Conservation (phyloP, 2,113 vertebrate species). For the Paralichthys olivaceus region DNA sequence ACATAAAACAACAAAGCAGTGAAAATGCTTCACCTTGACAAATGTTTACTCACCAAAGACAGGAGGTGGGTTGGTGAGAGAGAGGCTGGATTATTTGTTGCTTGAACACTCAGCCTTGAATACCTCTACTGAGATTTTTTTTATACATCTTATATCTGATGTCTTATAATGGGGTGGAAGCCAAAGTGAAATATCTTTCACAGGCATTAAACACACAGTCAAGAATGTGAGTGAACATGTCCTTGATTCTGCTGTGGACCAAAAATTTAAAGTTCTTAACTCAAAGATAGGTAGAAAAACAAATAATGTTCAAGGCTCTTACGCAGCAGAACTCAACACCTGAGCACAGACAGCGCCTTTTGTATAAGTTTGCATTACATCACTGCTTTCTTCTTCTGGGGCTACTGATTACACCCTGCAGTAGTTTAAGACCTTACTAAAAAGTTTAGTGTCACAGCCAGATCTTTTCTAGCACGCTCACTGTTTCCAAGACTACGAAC, state of each 20-base stretch:
- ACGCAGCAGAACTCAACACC: too few relatives aligned
- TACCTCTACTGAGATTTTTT: constrained; percentile 31
- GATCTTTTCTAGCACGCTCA: too few relatives aligned
- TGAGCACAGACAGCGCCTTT: too few relatives aligned
- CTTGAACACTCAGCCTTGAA: constrained; percentile 46
- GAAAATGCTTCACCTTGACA: constrained; percentile 65
- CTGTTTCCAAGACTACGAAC: too few relatives aligned
- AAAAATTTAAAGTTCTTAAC: too few relatives aligned
- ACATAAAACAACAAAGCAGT: constrained; percentile 53
- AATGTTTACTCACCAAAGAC: constrained; percentile 57
- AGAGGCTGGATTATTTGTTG: constrained; percentile 45
- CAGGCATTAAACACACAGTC: not conserved
- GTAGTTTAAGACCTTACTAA: not conserved
- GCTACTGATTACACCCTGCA: not conserved
- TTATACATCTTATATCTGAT: constrained; percentile 16
- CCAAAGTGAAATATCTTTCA: not conserved
- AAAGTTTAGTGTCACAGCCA: too few relatives aligned
- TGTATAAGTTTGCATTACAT: too few relatives aligned
- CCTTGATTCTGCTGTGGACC: not conserved
- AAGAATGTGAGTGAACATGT: not conserved
- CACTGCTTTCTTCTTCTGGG: too few relatives aligned
- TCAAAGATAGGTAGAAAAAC: too few relatives aligned
- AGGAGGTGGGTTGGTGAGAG: constrained; percentile 42
- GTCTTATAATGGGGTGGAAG: constrained; percentile 5
- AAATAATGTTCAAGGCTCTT: too few relatives aligned